A percentile compares a stretch with the other conserved stretches of the same genome.
Evolutionary conservation across 2,797 vertebrate genomes (phyloP).

Genomic region (Ctenochaetus hawaiiensis): DNA sequence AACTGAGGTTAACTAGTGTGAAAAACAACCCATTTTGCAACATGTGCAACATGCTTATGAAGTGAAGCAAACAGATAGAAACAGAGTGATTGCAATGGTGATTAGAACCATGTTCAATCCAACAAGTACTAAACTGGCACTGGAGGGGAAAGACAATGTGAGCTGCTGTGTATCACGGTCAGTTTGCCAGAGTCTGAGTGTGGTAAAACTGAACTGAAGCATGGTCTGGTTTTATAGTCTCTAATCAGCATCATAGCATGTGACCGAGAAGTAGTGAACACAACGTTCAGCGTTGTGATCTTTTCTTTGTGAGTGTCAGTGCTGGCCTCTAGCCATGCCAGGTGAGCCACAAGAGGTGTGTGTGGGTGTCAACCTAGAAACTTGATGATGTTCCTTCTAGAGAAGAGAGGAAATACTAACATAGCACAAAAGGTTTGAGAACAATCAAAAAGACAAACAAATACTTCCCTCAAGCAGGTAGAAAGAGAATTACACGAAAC

Average conservation of each 20-base stretch:
- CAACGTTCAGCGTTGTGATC: slow-evolving; percentile 38
- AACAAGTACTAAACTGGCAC: slow-evolving; percentile 42
- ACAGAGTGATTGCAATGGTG: slow-evolving; percentile 17
- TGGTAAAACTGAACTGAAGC: slow-evolving; percentile 41
- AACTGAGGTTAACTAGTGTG: slow-evolving; percentile 49
- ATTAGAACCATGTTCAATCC: slow-evolving; percentile 27
- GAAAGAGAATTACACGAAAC: slow-evolving; percentile 64
- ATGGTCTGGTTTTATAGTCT: slow-evolving; percentile 62
- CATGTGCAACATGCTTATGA: slow-evolving; percentile 28
- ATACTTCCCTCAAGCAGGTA: slow-evolving; percentile 69
- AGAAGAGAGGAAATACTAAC: slow-evolving; percentile 68
- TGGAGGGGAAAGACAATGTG: slow-evolving; percentile 24
- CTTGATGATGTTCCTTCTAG: slow-evolving; percentile 73
- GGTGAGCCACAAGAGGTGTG: slow-evolving; percentile 62
- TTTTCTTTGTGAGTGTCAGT: slow-evolving; percentile 48
- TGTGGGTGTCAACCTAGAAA: slow-evolving; percentile 75
- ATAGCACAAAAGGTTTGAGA: slow-evolving; percentile 71
- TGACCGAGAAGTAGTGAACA: slow-evolving; percentile 49
- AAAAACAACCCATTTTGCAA: slow-evolving; percentile 54
- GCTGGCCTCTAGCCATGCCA: slow-evolving; percentile 66
- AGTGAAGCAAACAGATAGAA: slow-evolving; percentile 33
- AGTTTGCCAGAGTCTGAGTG: slow-evolving; percentile 42
- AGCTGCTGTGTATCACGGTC: slow-evolving; percentile 27
- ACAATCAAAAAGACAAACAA: slow-evolving; percentile 77
- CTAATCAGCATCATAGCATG: slow-evolving; percentile 45